Base-by-base conservation (phyloP, 2,797 vertebrate species). In the Sebastes miniatus region DNA sequence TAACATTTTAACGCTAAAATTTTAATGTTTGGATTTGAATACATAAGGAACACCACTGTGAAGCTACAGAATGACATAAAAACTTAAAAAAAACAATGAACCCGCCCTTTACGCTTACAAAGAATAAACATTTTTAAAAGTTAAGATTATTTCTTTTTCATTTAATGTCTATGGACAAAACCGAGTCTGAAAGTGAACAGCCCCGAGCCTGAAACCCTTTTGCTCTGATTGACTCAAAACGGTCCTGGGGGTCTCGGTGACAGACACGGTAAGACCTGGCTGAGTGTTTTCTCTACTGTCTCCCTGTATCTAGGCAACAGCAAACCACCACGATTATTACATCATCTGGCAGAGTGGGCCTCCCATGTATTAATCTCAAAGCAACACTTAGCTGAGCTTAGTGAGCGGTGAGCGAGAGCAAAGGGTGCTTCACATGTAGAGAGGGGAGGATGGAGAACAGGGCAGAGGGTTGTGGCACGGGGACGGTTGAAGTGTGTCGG, bases 281-380 rank as follows among this genome's bases (percentile, higher is more conserved):
- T 66, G 61, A 87, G 81, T 69, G 83, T 85, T 91, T 87, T 81
- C 73, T 79, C 85, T 34, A 16, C 88, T 63, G 65, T 88, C 81
- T 83, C 73, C 39, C 70, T 73, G 93, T 94, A 91, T 79, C 93
- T 57, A 94, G 89, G 93, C 94, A 94, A 94, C 94, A 91, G 92
- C 85, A 84, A 89, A 78, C 84, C 79, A 39, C 71, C 84, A 71
- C 39, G 14, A 75, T 92, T 91, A 93, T 94, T 92, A 92, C 92
- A 93, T 94, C 92, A 94, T 91, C 76, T 80, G 82, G 79, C 79
- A 91, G 80, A 90, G 81, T 54, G 79, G 81, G 83, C 85, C 89
- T 92, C 79, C 80, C 77, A 80, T 91, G 77, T 90, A 87, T 87
- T 90, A 83, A 92, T 93, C 87, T 91, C 84, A 89, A 87, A 91